Evolutionary conservation across 1,140 invertebrate genomes (phyloP).

Genomic region (Calliopsis andreniformis): DNA sequence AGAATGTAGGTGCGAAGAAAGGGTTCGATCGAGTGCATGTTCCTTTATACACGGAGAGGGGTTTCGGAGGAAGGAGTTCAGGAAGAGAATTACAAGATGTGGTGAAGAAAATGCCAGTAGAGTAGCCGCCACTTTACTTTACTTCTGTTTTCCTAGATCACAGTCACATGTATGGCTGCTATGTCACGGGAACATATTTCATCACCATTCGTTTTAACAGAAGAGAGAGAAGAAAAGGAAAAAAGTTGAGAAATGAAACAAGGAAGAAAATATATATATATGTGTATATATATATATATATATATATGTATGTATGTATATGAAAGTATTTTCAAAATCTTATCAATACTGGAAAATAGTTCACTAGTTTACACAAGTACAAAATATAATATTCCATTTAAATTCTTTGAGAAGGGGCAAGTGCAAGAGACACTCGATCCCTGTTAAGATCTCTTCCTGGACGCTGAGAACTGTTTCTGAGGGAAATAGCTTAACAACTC

Average conservation of each 20-base stretch:
- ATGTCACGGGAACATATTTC: constrained; percentile 71
- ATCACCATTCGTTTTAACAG: constrained; percentile 59
- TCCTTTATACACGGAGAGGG: constrained; percentile 56
- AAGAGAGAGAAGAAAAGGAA: constrained; percentile 43
- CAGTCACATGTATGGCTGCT: constrained; percentile 76
- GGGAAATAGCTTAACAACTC: not conserved
- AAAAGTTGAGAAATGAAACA: no score
- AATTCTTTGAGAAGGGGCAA: constrained; percentile 57
- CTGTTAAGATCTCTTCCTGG: constrained; percentile 52
- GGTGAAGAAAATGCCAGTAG: constrained; percentile 70
- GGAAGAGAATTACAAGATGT: constrained; percentile 55
- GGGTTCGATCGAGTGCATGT: constrained; percentile 46
- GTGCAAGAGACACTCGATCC: constrained; percentile 54
- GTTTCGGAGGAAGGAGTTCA: constrained; percentile 41
- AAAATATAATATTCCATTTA: constrained; percentile 72
- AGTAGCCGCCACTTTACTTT: constrained; percentile 74
- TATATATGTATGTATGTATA: no score
- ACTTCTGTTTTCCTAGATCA: constrained; percentile 76
- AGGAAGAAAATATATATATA: constrained; percentile 54
- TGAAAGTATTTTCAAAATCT: constrained; percentile 67
- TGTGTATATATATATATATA: no score
- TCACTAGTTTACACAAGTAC: constrained; percentile 72
- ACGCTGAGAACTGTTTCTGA: not conserved
- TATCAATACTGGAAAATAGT: constrained; percentile 76
- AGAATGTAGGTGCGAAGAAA: constrained; percentile 42